These are phyloP conservation scores for Coryphaenoides rupestris DNA, from an alignment of 2,113 vertebrate genomes.

Conservation along the genomic window DNA sequence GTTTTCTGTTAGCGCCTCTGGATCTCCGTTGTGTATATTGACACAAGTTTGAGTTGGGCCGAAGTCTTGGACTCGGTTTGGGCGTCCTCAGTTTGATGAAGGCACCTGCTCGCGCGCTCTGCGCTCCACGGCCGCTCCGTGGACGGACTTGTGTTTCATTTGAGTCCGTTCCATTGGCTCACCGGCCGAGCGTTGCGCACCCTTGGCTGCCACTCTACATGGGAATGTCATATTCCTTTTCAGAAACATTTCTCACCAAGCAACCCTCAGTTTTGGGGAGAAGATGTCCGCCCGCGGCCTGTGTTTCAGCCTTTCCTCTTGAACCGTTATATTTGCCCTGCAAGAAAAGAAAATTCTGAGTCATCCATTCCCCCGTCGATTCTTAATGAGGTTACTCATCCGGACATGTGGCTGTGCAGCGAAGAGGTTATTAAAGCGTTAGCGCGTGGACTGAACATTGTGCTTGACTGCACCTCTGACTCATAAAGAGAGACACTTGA, in stretches of 20 bases:
- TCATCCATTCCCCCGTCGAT: constrained; percentile 23
- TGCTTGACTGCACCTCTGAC: constrained; percentile 2
- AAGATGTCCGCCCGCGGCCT: not conserved
- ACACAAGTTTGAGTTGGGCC: too few species aligned
- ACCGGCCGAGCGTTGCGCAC: not conserved
- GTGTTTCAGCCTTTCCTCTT: not conserved
- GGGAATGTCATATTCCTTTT: not conserved
- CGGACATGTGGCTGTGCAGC: constrained; percentile 1
- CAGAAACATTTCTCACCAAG: constrained; percentile 2
- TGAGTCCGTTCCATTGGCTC: constrained; percentile 1
- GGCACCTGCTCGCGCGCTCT: constrained; percentile 6
- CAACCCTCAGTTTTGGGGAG: constrained; percentile 4
- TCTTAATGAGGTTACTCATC: constrained; percentile 29
- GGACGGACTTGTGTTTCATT: constrained; percentile 6
- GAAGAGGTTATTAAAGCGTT: constrained; percentile 8
- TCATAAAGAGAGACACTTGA: constrained; percentile 18
- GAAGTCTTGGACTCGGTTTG: not conserved
- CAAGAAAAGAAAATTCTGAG: constrained; percentile 13
- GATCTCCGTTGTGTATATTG: too few species aligned
- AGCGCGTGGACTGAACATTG: constrained; percentile 3
- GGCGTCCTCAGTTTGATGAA: not conserved
- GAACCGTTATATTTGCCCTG: constrained; percentile 3
- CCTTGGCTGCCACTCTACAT: not conserved
- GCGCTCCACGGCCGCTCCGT: constrained; percentile 1
- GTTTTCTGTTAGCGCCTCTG: too few species aligned